Base-by-base conservation (phyloP, 2,113 vertebrate genomes). In the Ophthalmolycus amberensis region DNA sequence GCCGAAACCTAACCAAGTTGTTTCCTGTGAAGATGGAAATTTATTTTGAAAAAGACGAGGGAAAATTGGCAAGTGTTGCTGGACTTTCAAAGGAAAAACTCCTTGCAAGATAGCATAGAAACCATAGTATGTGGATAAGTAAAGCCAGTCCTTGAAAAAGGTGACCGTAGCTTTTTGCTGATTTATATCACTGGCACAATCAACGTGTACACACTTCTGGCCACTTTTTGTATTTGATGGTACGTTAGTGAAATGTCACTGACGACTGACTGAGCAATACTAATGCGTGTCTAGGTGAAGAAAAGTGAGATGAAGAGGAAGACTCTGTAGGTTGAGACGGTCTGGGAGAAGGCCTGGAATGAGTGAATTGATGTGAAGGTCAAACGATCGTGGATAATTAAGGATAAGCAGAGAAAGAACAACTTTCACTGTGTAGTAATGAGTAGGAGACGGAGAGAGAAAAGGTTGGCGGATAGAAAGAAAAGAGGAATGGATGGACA, bases 281-380 rank as follows among this genome's bases (percentile, higher is more conserved):
- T 37, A 44, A 64, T 46, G 0, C 25, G 12, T 54, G 25, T 64
- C 0, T 44, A 22, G 20, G 66, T 29, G 1, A 52, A 44, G 11
- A 8, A 37, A 37, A 9, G 40, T 14, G 18, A 78, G 38, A 64
- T 14, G 11, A 42, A 71, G 32, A 10, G 20, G 25, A 44, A 29
- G 70, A 20, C 38, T 60, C 6, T 68, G 54, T 25, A 48, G 54
- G 60, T 34, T 44, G 20, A 60, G 27, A 71, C 37, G n/a, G 50
- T 63, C 37, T 27, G 25, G 59, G 32, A 32, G 32, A 80, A 32
- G 64, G 71, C 83, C 52, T 48, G 60, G 70, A 86, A 88, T 82
- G 83, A 88, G 68, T 80, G 79, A 78, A 90, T 88, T 91, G 85
- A 91, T 91, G 84, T 84, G 78, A 89, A 91, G 89, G 87, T 90